These are phyloP conservation scores for Gadopsis bispinosus DNA, from an alignment of 2,797 vertebrate species.

Conservation along the genomic window DNA sequence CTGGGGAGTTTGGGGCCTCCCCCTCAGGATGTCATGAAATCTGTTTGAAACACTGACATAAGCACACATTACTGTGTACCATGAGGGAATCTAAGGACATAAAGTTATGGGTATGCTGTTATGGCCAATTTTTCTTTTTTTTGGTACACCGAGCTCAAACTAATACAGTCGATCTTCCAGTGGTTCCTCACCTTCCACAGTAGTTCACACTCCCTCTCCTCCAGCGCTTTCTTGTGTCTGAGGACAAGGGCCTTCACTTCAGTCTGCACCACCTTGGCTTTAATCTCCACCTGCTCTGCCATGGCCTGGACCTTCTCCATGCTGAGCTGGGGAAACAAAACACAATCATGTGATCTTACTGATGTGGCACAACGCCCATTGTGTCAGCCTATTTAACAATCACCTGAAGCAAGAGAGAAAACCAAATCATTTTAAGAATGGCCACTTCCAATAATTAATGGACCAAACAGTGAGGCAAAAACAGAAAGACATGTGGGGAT, in stretches of 20 bases:
- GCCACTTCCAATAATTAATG: not conserved
- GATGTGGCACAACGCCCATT: not conserved
- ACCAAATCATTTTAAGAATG: not conserved
- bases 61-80: not conserved
- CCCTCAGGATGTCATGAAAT: too few species aligned
- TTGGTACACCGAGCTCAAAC: not conserved
- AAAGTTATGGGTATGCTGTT: not conserved
- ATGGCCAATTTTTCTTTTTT: not conserved
- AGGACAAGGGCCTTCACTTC: constrained; percentile 97
- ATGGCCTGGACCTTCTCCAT: constrained; percentile 98
- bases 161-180: not conserved
- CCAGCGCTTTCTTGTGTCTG: constrained; percentile 94
- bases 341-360: not conserved
- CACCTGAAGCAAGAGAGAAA: not conserved
- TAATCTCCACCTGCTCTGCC: constrained; percentile 98
- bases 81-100: not conserved
- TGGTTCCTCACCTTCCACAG: constrained; percentile 93
- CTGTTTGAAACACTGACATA: too few species aligned
- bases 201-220: constrained; percentile 97
- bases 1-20: too few species aligned
- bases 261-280: constrained; percentile 96
- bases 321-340: constrained; percentile 87
- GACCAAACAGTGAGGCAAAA: not conserved
- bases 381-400: not conserved
- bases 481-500: not conserved